Conservation (phyloP, 2,797 vertebrate species). For the Eulemur albifrons region DNA sequence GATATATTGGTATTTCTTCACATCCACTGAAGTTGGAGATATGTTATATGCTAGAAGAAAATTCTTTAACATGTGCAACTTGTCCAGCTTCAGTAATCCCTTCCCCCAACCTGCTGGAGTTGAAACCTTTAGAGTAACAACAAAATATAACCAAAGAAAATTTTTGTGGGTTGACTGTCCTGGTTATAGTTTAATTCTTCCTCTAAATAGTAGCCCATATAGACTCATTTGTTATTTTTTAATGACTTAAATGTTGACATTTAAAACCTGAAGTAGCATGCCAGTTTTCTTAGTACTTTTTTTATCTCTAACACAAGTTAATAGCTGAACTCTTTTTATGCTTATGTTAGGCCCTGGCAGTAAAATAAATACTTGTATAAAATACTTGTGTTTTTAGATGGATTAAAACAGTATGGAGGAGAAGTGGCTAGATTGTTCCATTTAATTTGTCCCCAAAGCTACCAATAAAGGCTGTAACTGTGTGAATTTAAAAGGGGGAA, state of each 20-base stretch:
- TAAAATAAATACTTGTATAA: neutral
- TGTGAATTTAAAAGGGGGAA: neutral
- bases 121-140: neutral
- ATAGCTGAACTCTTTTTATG: neutral
- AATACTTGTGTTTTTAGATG: neutral
- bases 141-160: neutral
- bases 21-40: neutral
- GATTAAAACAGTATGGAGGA: neutral
- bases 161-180: neutral
- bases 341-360: neutral
- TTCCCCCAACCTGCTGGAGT: neutral
- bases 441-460: neutral
- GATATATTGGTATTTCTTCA: neutral
- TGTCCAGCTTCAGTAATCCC: neutral
- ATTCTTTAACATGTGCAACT: neutral
- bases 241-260: neutral
- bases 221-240: neutral
- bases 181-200: neutral
- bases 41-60: neutral
- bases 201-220: neutral
- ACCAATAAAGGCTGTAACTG: neutral
- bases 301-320: neutral
- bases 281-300: neutral
- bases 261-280: conserved; percentile 9
- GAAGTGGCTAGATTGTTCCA: neutral